Percentiles rank a stretch among this genome's conserved stretches.
phyloP scores from a whole-genome alignment of 1,140 invertebrate genomes.

The Drosophila rufa region DNA sequence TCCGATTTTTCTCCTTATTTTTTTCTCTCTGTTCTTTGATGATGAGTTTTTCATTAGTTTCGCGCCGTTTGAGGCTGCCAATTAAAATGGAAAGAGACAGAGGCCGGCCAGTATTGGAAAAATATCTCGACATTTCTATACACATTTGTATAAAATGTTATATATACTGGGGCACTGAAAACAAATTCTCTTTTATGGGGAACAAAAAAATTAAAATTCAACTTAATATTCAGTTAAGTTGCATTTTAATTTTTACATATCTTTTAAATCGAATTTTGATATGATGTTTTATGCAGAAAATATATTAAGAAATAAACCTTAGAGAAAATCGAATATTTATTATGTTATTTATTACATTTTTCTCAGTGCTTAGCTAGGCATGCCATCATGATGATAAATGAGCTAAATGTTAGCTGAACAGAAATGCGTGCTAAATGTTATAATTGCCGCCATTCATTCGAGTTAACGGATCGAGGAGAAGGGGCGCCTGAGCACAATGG shows the following conservation, averaged over 20 bases:
- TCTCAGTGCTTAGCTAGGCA: conserved; percentile 18
- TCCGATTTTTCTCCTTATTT: conserved; percentile 30
- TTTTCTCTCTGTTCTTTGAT: conserved; percentile 32
- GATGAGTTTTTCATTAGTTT: conserved; percentile 77
- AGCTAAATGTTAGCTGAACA: conserved; percentile 34
- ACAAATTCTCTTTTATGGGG: no score
- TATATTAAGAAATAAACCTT: no score
- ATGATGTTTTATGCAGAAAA: no score
- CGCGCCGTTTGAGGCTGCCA: conserved; percentile 69
- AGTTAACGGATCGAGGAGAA: conserved; percentile 17
- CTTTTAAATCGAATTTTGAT: no score
- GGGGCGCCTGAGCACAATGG: background rate
- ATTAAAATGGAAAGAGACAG: conserved; percentile 51
- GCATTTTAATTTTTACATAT: no score
- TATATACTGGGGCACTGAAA: background rate
- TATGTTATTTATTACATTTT: background rate
- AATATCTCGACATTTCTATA: conserved; percentile 26
- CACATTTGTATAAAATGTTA: conserved; percentile 20
- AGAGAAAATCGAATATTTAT: no score
- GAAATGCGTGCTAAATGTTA: conserved; percentile 76
- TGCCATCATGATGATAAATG: conserved; percentile 63
- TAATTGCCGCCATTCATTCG: conserved; percentile 74
- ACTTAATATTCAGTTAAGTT: no score
- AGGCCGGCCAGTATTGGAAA: conserved; percentile 44
- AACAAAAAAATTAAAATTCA: no score